Conservation (phyloP, 2,888 invertebrate genomes). For the Rapana venosa region DNA sequence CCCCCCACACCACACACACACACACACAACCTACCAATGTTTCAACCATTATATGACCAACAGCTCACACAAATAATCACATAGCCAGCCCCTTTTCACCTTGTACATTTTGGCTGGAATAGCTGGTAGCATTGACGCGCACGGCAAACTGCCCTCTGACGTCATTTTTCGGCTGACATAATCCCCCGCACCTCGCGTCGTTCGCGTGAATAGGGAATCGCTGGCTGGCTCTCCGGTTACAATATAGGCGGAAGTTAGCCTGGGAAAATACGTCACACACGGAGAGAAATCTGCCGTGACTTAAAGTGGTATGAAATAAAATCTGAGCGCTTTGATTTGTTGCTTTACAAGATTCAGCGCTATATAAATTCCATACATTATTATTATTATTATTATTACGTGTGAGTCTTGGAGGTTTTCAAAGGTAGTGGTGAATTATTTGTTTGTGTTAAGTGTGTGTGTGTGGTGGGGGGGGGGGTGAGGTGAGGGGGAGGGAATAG, state of each 20-base stretch:
- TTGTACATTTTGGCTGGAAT: constrained; percentile 13
- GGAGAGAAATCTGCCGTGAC: too few relatives aligned
- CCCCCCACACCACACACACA: too few relatives aligned
- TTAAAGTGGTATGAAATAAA: background rate
- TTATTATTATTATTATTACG: background rate
- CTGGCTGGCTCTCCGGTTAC: constrained; percentile 33
- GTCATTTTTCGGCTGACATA: constrained; percentile 27
- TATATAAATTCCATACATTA: background rate
- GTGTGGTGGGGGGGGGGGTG: too few relatives aligned
- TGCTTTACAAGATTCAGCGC: too few relatives aligned
- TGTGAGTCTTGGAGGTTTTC: background rate
- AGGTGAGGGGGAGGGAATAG: too few relatives aligned
- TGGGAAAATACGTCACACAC: background rate
- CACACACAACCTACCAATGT: too few relatives aligned
- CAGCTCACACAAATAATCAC: too few relatives aligned
- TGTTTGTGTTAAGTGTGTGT: too few relatives aligned
- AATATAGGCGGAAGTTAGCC: constrained; percentile 36
- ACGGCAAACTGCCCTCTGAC: constrained; percentile 6
- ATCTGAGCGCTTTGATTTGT: too few relatives aligned
- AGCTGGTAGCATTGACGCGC: constrained; percentile 24
- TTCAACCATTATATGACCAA: too few relatives aligned
- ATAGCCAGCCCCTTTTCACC: constrained; percentile 1
- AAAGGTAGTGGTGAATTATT: too few relatives aligned
- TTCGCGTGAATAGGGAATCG: constrained; percentile 32
- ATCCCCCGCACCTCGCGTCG: constrained; percentile 16